phyloP scores from a whole-genome alignment of 1,140 invertebrate genomes.

The Nymphalis io region DNA sequence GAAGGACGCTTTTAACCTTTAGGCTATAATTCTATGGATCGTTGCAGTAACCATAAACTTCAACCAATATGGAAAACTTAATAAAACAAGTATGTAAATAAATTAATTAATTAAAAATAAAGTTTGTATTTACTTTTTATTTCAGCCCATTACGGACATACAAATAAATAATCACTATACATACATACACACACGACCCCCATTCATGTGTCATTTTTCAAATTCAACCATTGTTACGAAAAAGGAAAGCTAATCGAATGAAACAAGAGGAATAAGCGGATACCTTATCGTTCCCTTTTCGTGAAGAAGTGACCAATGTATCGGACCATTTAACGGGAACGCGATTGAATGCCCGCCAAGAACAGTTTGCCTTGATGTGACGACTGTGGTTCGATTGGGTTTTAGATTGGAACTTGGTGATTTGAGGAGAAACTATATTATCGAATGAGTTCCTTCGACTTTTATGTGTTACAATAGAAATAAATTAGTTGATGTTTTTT shows the following conservation, averaged over 20 bases:
- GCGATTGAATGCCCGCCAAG: conserved; percentile 17
- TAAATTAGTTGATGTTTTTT: neutral
- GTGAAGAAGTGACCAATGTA: conserved; percentile 25
- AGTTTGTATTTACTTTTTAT: too few species aligned
- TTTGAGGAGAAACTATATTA: conserved; percentile 1
- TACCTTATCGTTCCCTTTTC: conserved; percentile 19
- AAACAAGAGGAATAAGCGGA: conserved; percentile 21
- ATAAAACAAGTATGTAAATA: too few species aligned
- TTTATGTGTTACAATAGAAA: neutral
- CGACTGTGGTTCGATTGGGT: conserved; percentile 14
- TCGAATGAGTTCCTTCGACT: neutral
- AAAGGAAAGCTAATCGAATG: conserved; percentile 24
- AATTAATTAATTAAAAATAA: too few species aligned
- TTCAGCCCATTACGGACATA: too few species aligned
- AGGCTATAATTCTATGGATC: too few species aligned
- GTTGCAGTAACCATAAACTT: too few species aligned
- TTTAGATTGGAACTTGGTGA: conserved; percentile 17
- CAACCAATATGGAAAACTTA: too few species aligned
- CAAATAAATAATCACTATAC: too few species aligned
- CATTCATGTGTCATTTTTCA: neutral
- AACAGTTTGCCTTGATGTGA: conserved; percentile 23
- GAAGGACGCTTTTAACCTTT: too few species aligned
- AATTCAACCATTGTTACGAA: neutral
- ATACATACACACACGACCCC: too few species aligned
- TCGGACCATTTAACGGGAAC: conserved; percentile 20